Percentiles rank a stretch among this genome's conserved stretches.
Evolutionary conservation across 2,797 vertebrate genomes (phyloP).

Genomic region (Euphonia xanthogaster): DNA sequence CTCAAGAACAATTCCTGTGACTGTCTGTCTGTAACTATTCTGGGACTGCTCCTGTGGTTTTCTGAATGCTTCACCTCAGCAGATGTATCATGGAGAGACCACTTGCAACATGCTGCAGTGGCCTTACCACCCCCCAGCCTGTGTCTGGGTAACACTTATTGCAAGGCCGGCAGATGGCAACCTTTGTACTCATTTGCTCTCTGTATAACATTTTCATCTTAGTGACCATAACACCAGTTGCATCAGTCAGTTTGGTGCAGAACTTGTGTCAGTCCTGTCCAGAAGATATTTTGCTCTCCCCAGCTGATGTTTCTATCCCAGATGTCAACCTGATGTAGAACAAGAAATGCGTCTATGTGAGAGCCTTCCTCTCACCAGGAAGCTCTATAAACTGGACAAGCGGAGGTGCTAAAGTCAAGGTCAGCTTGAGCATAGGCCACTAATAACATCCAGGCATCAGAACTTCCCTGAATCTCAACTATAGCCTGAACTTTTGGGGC

Average conservation of each 20-base stretch:
- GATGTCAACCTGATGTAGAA: conserved; percentile 50
- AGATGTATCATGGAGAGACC: background rate
- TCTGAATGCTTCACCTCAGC: background rate
- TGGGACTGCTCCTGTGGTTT: background rate
- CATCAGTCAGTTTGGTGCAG: background rate
- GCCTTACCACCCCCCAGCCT: background rate
- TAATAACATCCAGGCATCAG: background rate
- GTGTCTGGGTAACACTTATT: background rate
- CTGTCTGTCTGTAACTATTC: background rate
- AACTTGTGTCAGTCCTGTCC: background rate
- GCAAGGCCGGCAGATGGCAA: conserved; percentile 22
- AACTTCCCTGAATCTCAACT: background rate
- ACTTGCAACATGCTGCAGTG: background rate
- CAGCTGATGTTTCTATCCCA: background rate
- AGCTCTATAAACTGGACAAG: background rate
- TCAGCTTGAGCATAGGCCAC: background rate
- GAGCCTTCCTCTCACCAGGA: background rate
- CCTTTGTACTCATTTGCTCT: background rate
- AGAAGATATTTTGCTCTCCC: conserved; percentile 29
- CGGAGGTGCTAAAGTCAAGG: conserved; percentile 17
- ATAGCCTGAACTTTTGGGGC: background rate
- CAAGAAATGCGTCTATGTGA: background rate
- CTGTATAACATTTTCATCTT: background rate
- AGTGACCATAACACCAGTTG: background rate
- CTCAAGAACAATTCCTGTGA: background rate